Conservation (phyloP, 2,113 vertebrate genomes). For the Cyanoderma ruficeps region DNA sequence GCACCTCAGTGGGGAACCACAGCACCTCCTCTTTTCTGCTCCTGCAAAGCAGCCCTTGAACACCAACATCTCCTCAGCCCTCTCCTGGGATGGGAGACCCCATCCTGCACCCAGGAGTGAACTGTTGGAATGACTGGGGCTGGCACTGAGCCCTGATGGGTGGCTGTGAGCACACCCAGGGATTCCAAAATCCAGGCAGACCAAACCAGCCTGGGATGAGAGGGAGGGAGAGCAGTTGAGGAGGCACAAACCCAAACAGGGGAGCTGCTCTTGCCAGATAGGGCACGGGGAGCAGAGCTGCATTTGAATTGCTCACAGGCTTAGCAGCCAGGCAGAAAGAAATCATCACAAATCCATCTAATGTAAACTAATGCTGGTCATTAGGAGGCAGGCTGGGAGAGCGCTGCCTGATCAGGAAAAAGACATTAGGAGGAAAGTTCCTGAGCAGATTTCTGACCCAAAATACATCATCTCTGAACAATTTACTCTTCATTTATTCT, state of each 20-base stretch:
- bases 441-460: background rate
- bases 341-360: conserved; percentile 54
- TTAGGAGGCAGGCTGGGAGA: conserved; percentile 18
- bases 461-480: conserved; percentile 20
- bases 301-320: conserved; percentile 46
- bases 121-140: background rate
- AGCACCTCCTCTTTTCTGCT: background rate
- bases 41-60: background rate
- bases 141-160: background rate
- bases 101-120: background rate
- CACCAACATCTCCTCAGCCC: background rate
- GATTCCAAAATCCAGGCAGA: background rate
- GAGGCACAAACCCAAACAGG: background rate
- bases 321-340: conserved; percentile 63
- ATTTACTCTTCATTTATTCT: background rate
- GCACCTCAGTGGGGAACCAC: background rate
- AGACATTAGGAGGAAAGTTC: conserved; percentile 43
- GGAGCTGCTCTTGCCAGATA: conserved; percentile 51
- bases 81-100: background rate
- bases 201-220: accelerated
- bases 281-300: conserved; percentile 11
- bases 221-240: background rate
- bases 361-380: conserved; percentile 65
- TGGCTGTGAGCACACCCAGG: background rate
- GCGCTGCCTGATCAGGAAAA: background rate